phyloP scores from a whole-genome alignment of 1,140 invertebrate species.

The Parapsyche elsis region DNA sequence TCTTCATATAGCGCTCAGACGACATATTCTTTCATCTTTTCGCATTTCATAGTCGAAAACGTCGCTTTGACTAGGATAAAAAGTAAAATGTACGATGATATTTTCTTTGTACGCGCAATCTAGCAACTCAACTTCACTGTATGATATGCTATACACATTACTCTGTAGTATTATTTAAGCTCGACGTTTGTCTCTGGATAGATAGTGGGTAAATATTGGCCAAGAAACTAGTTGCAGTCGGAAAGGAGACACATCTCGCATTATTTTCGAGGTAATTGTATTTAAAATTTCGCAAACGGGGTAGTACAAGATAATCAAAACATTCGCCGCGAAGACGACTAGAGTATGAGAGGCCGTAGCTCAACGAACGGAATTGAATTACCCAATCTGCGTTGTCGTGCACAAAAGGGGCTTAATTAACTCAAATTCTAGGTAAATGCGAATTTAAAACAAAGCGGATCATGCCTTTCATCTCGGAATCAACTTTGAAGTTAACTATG shows the following conservation, averaged over 20 bases:
- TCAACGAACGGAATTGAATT: constrained; percentile 24
- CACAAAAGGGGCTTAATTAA: constrained; percentile 30
- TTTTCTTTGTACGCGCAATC: too few species aligned
- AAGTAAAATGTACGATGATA: too few species aligned
- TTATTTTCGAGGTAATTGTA: too few species aligned
- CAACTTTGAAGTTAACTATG: not conserved
- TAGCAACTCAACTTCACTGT: too few species aligned
- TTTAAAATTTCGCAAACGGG: too few species aligned
- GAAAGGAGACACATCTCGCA: too few species aligned
- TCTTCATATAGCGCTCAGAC: not conserved
- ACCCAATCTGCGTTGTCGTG: constrained; percentile 12
- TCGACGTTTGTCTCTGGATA: too few species aligned
- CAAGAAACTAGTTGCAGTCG: too few species aligned
- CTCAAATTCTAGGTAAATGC: constrained; percentile 18
- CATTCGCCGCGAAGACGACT: not conserved
- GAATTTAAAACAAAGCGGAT: constrained; percentile 32
- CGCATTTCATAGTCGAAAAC: not conserved
- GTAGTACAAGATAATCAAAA: too few species aligned
- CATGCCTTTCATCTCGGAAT: not conserved
- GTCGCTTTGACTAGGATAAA: not conserved
- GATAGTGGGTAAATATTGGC: too few species aligned
- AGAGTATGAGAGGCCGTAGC: not conserved
- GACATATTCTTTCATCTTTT: not conserved
- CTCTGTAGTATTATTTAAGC: too few species aligned
- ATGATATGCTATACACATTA: too few species aligned